Conservation (phyloP, 64 coral and sea anemone genomes). For the Porites australiensis region DNA sequence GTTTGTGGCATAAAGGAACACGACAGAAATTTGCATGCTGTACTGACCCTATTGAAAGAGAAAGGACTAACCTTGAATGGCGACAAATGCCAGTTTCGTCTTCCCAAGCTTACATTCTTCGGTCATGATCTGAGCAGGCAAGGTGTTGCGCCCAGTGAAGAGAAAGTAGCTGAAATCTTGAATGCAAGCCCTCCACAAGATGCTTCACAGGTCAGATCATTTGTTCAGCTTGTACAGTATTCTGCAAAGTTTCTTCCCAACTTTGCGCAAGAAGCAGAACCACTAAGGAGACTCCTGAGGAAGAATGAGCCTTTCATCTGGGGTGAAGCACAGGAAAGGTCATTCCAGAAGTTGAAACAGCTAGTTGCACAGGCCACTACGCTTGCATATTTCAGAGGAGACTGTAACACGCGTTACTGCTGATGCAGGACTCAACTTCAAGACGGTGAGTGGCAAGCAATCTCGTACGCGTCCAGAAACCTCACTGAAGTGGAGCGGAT, state of each 20-base stretch:
- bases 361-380: not conserved
- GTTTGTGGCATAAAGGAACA: constrained; percentile 2
- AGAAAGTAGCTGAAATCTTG: not conserved
- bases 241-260: constrained; percentile 19
- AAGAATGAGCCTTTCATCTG: constrained; percentile 39
- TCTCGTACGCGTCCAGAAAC: not conserved
- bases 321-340: not conserved
- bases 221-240: not conserved
- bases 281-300: constrained; percentile 17
- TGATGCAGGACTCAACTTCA: constrained; percentile 31
- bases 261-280: constrained; percentile 40
- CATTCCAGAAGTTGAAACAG: no score
- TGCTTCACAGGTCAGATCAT: constrained; percentile 16
- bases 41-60: not conserved
- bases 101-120: constrained; percentile 22
- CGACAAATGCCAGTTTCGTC: constrained; percentile 19
- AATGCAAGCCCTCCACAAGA: no score
- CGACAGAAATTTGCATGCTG: not conserved
- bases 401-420: not conserved
- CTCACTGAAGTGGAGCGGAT: constrained; percentile 9
- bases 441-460: not conserved
- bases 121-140: constrained; percentile 23
- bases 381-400: not conserved
- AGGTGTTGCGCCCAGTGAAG: not conserved
- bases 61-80: not conserved